Base-by-base conservation (phyloP, 2,797 vertebrate species). In the Rhinatrema bivittatum region DNA sequence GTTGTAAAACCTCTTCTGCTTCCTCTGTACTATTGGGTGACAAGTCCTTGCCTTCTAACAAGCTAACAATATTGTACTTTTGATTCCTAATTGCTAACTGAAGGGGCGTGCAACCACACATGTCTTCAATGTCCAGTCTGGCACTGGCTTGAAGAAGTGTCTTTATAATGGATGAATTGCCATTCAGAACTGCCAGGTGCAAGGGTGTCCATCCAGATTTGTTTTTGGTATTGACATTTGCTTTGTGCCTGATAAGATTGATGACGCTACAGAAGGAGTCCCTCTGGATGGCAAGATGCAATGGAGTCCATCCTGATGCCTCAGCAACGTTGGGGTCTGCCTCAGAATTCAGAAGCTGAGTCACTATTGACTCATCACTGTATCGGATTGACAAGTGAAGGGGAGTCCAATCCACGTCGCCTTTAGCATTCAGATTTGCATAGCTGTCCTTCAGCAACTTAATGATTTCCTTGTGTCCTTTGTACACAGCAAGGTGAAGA, bases 311-410 rank as follows among this genome's bases (percentile, higher is more conserved):
- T 10, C 51, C 68, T 0, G 68, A 63, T 39, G 78, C 67, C 50
- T 93, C 88, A 0, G 62, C 32, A 1, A 65, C 5, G 30, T 79
- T 82, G 28, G 85, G 82, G 31, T 90, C 52, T 0, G 88, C 88
- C 1, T 76, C 69, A 0, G 79, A 70, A 3, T 44, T 53, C 32
- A 98, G 51, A 5, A 94, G 77, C 10, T 72, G 75, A 0, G 47
- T 44, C 14, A 86, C 81, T 7, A 72, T 72, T 0, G 68, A 57
- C 13, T 78, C 61, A 2, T 83, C 61, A 2, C 62, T 52, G 3
- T 86, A 82, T 30, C 72, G 55, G 17, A 85, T 85, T 25, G 90
- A 88, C 25, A 94, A 55, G 60, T 91, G 91, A 9, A 95, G 76
- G 0, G 88, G 68, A 0, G 83, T 93, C 91, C 91, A 91, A 17